These are phyloP conservation scores for Callorhinus ursinus DNA, from an alignment of 2,113 vertebrate species.

Conservation along the genomic window DNA sequence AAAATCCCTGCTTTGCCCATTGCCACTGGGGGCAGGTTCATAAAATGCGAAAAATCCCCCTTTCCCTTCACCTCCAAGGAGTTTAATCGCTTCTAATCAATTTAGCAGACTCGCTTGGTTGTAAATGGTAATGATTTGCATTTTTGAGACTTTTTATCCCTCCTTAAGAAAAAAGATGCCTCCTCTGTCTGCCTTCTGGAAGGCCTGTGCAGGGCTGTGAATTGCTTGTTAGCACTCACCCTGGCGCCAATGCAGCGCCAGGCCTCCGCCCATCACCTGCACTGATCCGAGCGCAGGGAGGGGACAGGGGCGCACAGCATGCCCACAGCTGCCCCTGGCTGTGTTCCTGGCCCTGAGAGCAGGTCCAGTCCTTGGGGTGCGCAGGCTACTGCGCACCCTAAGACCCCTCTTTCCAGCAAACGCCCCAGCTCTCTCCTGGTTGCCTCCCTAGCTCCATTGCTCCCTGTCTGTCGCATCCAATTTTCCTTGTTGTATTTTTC, in stretches of 20 bases:
- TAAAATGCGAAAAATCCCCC: background rate
- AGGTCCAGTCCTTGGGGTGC: background rate
- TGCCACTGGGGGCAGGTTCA: background rate
- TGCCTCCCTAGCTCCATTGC: background rate
- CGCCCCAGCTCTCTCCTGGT: background rate
- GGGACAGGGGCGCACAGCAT: fast-evolving
- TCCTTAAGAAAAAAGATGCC: slow-evolving; percentile 52
- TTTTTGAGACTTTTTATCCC: slow-evolving; percentile 71
- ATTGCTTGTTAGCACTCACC: slow-evolving; percentile 66
- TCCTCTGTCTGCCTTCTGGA: slow-evolving; percentile 49
- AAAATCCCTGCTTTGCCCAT: background rate
- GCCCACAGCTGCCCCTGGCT: background rate
- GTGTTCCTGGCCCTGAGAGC: background rate
- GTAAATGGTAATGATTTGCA: slow-evolving; percentile 73
- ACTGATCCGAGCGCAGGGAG: fast-evolving
- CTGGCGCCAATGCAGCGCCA: background rate
- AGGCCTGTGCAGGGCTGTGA: slow-evolving; percentile 55
- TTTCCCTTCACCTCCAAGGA: slow-evolving; percentile 57
- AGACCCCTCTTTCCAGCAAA: background rate
- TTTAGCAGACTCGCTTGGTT: slow-evolving; percentile 62
- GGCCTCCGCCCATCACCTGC: slow-evolving; percentile 43
- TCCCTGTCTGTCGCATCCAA: background rate
- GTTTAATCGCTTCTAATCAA: slow-evolving; percentile 72
- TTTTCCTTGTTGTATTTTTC: slow-evolving; percentile 70
- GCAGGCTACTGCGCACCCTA: fast-evolving